phyloP scores from a whole-genome alignment of 2,797 vertebrate species.

The Oreochromis mossambicus region DNA sequence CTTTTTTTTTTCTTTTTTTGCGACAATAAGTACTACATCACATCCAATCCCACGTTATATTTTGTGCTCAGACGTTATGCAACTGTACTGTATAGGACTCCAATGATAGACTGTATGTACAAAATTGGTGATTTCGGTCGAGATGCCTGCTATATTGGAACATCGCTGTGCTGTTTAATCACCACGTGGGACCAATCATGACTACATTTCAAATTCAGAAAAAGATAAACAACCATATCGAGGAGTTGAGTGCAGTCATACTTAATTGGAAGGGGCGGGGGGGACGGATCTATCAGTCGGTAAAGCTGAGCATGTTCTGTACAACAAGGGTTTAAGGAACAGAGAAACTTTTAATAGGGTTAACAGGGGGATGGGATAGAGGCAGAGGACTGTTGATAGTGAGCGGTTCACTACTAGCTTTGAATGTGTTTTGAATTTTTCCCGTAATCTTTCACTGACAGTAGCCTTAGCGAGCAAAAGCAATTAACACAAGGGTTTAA shows the following conservation, averaged over 20 bases:
- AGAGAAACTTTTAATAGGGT: neutral
- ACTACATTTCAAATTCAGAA: slow-evolving; percentile 53
- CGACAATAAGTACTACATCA: slow-evolving; percentile 72
- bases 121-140: slow-evolving; percentile 45
- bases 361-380: neutral
- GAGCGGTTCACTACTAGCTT: neutral
- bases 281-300: neutral
- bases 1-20: slow-evolving; percentile 41
- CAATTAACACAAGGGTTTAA: slow-evolving; percentile 17
- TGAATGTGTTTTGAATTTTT: slow-evolving; percentile 10
- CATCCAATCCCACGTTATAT: slow-evolving; percentile 69
- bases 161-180: slow-evolving; percentile 60
- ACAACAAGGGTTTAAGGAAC: slow-evolving; percentile 25
- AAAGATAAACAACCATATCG: slow-evolving; percentile 43
- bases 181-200: slow-evolving; percentile 42
- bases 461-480: slow-evolving; percentile 22
- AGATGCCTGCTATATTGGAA: slow-evolving; percentile 41
- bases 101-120: slow-evolving; percentile 71
- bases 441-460: neutral
- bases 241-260: slow-evolving; percentile 36
- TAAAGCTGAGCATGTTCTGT: slow-evolving; percentile 35
- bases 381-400: slow-evolving; percentile 4
- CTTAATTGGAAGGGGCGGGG: neutral
- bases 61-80: slow-evolving; percentile 72
- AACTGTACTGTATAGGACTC: slow-evolving; percentile 66